A percentile compares a stretch with the other conserved stretches of the same genome.
Evolutionary conservation across 2,113 vertebrate genomes (phyloP).

Genomic region (Catharus fuscescens): DNA sequence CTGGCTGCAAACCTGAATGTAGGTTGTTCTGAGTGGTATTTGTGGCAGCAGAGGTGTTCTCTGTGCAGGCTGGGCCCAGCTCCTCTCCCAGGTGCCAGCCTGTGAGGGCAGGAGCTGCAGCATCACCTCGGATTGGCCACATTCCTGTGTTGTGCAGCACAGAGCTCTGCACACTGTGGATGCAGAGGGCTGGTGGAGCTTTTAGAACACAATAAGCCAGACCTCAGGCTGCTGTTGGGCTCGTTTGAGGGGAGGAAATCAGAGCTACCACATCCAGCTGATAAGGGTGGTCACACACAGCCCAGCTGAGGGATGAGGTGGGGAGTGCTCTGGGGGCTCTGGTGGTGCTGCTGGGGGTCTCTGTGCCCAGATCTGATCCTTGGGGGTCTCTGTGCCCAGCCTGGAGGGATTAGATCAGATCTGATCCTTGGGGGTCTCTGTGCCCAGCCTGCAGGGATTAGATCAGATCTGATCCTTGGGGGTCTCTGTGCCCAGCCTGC

Average conservation of each 20-base stretch:
- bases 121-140: fast-evolving
- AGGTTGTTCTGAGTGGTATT: background rate
- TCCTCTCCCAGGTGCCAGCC: background rate
- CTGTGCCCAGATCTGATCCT: no score
- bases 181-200: background rate
- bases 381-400: no score
- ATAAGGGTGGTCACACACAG: background rate
- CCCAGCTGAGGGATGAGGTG: fast-evolving
- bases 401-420: no score
- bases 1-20: background rate
- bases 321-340: background rate
- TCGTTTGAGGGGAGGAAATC: background rate
- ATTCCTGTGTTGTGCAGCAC: fast-evolving
- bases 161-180: background rate
- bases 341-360: background rate
- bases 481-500: no score
- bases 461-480: no score
- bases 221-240: background rate
- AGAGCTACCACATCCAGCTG: background rate
- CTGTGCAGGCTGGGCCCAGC: fast-evolving
- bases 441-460: no score
- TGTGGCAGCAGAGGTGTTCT: background rate
- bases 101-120: background rate
- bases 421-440: no score
- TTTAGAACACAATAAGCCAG: background rate